Evolutionary conservation across 2,113 vertebrate genomes (phyloP), one percentile per base, ranked within the genome.

Genomic region (Rhea pennata): DNA sequence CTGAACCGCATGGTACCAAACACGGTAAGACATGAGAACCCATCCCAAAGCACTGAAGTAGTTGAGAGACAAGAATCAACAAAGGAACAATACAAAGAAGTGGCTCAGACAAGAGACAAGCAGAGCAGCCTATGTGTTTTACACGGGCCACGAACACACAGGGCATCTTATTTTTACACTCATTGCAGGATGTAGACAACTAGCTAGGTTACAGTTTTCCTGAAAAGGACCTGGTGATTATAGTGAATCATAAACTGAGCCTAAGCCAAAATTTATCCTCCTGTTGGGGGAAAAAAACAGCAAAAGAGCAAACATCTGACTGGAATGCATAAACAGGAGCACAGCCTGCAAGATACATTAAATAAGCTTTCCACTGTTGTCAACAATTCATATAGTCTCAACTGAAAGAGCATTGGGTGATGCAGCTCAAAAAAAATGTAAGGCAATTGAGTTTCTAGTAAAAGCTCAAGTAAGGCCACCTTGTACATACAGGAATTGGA

Each of bases 341-440:
- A 66, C 29, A 64, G 82, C 74, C 90, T 90, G 75, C 78, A 93
- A 94, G 78, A 91, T 0, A 3, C 75, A 83, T 94, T 72, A 97
- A 97, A 84, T 96, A 87, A 95, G 93, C 93, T 91, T 93, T 94
- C 87, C 87, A 88, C 59, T 90, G 84, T 78, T 96, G 87, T 96
- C 93, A 96, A 96, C 92, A 91, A 82, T 67, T 62, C 15, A 3
- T 31, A 0, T 10, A 72, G 92, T 87, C 87, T 56, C 90, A 92
- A 93, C 87, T 90, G 90, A 94, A 59, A 40, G 58, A 79, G 64
- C 26, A 83, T 78, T 10, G 87, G 67, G 62, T 97, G 93, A 97
- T 8, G 14, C 3, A 42, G 22, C 64, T 83, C 71, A 76, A 90
- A 64, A 97, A 97, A 66, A 96, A 96, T 88, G 90, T 90, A 90